Percentiles rank a stretch among this genome's conserved stretches.
Evolutionary conservation across 2,888 invertebrate species (phyloP).

Genomic region (Opisthograptis luteolata): DNA sequence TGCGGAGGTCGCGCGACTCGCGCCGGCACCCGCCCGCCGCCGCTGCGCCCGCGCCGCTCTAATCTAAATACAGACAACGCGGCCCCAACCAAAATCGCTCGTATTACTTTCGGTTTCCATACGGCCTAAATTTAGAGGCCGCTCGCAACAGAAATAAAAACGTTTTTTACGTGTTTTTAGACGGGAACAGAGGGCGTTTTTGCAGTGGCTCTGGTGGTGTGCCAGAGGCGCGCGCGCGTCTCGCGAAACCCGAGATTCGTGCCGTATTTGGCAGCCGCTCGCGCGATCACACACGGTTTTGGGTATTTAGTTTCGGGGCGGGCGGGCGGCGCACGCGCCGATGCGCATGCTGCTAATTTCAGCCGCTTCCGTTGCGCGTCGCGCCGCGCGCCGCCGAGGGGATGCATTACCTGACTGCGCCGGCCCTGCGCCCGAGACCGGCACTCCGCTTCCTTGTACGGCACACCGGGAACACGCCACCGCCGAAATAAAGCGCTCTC

Average conservation of each 20-base stretch:
- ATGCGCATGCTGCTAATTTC: conserved; percentile 58
- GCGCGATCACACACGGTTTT: conserved; percentile 70
- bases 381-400: conserved; percentile 38
- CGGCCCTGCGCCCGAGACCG: not conserved
- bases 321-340: conserved; percentile 46
- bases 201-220: conserved; percentile 64
- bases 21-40: conserved; percentile 40
- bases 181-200: conserved; percentile 74
- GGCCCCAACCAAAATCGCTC: conserved; percentile 79
- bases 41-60: conserved; percentile 61
- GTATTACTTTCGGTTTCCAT: conserved; percentile 81
- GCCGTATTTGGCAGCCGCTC: conserved; percentile 79
- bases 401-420: conserved; percentile 33
- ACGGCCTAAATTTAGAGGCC: conserved; percentile 83
- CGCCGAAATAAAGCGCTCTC: conserved; percentile 21
- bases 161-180: conserved; percentile 82
- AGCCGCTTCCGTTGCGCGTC: conserved; percentile 59
- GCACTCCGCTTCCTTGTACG: conserved; percentile 26
- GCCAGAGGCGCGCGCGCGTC: conserved; percentile 58
- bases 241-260: conserved; percentile 81
- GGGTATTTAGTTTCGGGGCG: conserved; percentile 76
- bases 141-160: conserved; percentile 81
- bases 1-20: conserved; percentile 31
- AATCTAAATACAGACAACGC: conserved; percentile 82
- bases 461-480: conserved; percentile 16